Evolutionary conservation across 2,888 invertebrate species (phyloP).

Genomic region (Andrena fulva): DNA sequence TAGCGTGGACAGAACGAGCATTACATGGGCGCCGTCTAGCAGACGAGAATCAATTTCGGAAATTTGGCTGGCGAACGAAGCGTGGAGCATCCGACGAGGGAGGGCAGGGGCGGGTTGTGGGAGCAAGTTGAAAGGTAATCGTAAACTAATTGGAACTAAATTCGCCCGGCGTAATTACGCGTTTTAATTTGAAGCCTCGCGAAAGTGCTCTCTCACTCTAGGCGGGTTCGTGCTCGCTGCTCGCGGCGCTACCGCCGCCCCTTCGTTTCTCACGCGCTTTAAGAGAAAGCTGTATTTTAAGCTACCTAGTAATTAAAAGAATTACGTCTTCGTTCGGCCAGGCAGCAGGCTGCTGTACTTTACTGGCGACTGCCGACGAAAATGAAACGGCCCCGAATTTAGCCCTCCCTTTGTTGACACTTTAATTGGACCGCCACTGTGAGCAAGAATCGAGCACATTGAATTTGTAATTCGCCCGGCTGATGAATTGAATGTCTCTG

Average conservation of each 20-base stretch:
- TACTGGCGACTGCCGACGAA: not conserved
- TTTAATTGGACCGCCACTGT: constrained; percentile 27
- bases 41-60: constrained; percentile 63
- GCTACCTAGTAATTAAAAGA: constrained; percentile 79
- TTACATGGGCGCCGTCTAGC: constrained; percentile 12
- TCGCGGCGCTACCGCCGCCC: constrained; percentile 29
- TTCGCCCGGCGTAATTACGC: constrained; percentile 76
- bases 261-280: constrained; percentile 62
- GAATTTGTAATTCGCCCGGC: not conserved
- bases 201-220: constrained; percentile 56
- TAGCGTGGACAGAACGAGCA: not conserved
- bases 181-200: constrained; percentile 78
- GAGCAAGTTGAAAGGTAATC: constrained; percentile 73
- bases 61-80: constrained; percentile 52
- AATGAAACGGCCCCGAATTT: constrained; percentile 32
- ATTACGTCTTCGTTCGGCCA: constrained; percentile 76
- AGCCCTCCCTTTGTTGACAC: constrained; percentile 15
- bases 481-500: not conserved
- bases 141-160: constrained; percentile 80
- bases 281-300: constrained; percentile 69
- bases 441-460: constrained; percentile 22
- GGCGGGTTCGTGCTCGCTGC: constrained; percentile 30
- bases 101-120: constrained; percentile 47
- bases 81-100: constrained; percentile 27
- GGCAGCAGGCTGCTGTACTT: constrained; percentile 17